Conservation (phyloP, 2,113 vertebrate genomes). For the Thamnophis sirtalis region DNA sequence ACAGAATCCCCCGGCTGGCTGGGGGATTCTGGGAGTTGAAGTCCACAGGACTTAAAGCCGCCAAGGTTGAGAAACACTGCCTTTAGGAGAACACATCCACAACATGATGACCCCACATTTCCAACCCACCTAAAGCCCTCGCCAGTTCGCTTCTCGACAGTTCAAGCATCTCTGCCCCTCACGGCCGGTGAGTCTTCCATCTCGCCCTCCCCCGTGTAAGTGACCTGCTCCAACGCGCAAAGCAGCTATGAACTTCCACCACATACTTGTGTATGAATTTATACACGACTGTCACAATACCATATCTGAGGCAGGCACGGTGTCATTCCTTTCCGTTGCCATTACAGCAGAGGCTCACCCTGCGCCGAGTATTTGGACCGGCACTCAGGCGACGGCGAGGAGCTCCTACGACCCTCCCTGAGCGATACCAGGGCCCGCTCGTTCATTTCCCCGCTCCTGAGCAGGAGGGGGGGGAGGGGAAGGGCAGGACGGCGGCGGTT, state of each 20-base stretch:
- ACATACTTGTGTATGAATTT: not conserved
- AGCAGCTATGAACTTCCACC: not conserved
- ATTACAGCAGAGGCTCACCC: not conserved
- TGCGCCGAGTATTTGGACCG: not conserved
- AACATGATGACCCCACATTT: not conserved
- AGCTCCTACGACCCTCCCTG: not conserved
- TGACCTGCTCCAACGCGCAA: not conserved
- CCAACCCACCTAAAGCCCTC: not conserved
- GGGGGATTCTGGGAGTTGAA: too few relatives aligned
- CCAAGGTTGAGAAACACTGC: too few relatives aligned
- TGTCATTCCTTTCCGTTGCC: not conserved
- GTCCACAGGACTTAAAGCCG: too few relatives aligned
- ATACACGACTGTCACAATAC: not conserved
- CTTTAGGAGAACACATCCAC: not conserved
- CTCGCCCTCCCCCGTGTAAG: not conserved
- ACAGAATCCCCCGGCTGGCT: too few relatives aligned
- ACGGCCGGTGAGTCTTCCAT: not conserved
- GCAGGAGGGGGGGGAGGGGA: not conserved
- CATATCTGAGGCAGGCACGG: not conserved
- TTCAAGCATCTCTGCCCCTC: not conserved
- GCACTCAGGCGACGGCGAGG: not conserved
- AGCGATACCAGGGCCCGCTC: fast-evolving
- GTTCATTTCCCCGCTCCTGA: not conserved
- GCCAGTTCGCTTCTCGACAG: not conserved
- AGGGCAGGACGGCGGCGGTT: not conserved